A percentile compares a stretch with the other conserved stretches of the same genome.
These are phyloP conservation scores for Dromococcyx pavoninus DNA, from an alignment of 2,797 vertebrate species.

Conservation along the genomic window DNA sequence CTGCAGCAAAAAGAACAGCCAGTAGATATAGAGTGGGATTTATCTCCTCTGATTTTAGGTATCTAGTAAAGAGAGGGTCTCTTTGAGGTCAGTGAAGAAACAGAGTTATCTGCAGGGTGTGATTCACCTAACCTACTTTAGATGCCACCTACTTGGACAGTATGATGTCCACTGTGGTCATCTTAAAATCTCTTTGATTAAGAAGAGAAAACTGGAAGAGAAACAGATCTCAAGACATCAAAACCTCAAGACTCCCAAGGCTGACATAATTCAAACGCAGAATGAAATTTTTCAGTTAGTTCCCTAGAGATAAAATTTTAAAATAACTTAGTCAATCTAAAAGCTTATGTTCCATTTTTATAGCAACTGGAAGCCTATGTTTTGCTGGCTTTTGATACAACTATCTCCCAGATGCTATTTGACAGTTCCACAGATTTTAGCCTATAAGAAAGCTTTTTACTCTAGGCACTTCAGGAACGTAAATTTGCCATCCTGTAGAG, in stretches of 20 bases:
- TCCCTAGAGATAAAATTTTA: neutral
- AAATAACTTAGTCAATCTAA: neutral
- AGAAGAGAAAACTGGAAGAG: neutral
- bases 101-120: neutral
- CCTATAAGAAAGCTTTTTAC: neutral
- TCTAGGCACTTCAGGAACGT: neutral
- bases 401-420: neutral
- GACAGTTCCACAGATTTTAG: neutral
- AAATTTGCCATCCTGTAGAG: neutral
- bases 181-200: neutral
- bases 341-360: neutral
- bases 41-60: neutral
- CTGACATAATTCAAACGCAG: neutral
- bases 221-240: neutral
- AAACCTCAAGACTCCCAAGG: neutral
- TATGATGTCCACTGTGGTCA: neutral
- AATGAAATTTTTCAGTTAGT: neutral
- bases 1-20: neutral
- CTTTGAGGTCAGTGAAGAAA: neutral
- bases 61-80: neutral
- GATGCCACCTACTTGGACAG: neutral
- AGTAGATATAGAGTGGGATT: neutral
- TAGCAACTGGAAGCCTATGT: neutral
- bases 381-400: neutral
- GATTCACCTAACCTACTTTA: neutral